Evolutionary conservation across 2,113 vertebrate species (phyloP), one percentile per base, ranked within the genome.

Genomic region (Pimephales promelas): DNA sequence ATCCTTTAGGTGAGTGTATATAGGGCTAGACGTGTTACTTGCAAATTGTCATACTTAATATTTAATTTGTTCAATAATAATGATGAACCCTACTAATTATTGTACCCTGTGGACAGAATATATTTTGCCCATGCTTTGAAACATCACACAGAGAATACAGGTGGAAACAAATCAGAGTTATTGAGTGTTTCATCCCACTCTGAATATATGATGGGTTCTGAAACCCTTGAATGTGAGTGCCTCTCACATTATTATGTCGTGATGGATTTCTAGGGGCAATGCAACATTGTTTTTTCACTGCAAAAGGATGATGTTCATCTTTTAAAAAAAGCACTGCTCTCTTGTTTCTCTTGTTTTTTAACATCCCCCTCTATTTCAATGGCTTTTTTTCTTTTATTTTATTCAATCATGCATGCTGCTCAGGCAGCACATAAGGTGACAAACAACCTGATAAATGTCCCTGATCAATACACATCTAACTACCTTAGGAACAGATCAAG

Each of bases 401-500:
- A 66, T 70, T 28, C 22, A 78, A 16, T 59, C 54, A 24, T 16
- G 31, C 14, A 10, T 59, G 28, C 34, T 26, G 11, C 22, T 78
- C 1, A 7, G 5, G n/a, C 0, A 0, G 9, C 26, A 49, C 57
- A n/a, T 31, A 66, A 47, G 56, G 24, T 66, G 18, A 24, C 31
- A 79, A 57, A 77, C 49, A 77, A n/a, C 52, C 1, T 8, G 43
- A 31, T 47, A 13, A 22, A 66, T 66, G 7, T 43, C 13, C 14
- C 16, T 49, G 40, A 28, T 22, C 3, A 14, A 18, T 11, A 26
- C 6, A 5, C 6, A 28, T 78, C 56, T 43, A 11, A 18, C 56
- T 26, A 78, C 56, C 56, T 45, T 78, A 61, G 62, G 76, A 77
- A 77, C 22, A 40, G 22, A 77, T 77, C 54, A 16, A 22, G 36